A percentile compares a stretch with the other conserved stretches of the same genome.
phyloP scores from a whole-genome alignment of 2,797 vertebrate genomes.

The Gambelia wislizenii region DNA sequence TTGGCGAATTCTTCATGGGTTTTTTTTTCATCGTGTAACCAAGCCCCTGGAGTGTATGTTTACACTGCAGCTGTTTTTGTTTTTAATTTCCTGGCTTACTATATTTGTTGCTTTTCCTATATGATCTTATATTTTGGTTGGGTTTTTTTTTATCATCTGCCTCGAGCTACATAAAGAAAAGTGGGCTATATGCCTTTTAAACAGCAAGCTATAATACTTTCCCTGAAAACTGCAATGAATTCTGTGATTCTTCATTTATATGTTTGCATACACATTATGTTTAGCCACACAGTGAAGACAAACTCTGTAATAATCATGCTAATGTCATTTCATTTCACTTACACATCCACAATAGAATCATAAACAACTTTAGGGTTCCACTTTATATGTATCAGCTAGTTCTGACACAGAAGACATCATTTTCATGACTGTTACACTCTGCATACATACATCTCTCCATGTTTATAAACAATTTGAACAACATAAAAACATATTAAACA shows the following conservation, averaged over 20 bases:
- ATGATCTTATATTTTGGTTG: background rate
- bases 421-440: background rate
- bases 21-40: no score
- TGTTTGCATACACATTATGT: background rate
- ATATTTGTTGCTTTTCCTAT: background rate
- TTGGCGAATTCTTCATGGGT: no score
- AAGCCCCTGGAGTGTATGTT: background rate
- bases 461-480: no score
- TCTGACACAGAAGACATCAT: constrained; percentile 10
- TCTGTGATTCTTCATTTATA: background rate
- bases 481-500: no score
- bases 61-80: background rate
- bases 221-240: background rate
- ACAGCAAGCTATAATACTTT: background rate
- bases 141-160: background rate
- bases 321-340: background rate
- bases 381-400: background rate
- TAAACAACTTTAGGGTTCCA: background rate
- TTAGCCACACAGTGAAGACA: background rate
- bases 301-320: background rate
- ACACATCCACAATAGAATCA: background rate
- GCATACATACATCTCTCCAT: background rate
- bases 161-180: background rate
- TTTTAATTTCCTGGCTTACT: background rate
- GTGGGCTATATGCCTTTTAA: background rate